Evolutionary conservation across 35 echinoderm and acorn worm genomes (phyloP).

Genomic region (Lytechinus pictus): DNA sequence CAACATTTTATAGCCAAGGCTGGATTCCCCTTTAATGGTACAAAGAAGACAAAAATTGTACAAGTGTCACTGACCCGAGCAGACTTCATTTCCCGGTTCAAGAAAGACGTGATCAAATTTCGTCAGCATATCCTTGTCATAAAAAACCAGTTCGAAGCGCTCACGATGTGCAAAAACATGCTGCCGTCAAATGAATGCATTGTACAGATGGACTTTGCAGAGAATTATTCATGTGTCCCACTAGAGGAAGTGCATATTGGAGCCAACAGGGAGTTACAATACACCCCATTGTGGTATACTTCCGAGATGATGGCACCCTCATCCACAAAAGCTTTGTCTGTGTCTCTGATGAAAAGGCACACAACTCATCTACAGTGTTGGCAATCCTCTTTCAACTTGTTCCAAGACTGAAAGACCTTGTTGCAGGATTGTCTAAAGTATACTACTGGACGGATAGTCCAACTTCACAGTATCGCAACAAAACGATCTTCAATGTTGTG

Average conservation of each 20-base stretch:
- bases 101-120: neutral
- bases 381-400: constrained; percentile 44
- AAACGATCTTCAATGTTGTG: constrained; percentile 49
- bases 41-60: constrained; percentile 45
- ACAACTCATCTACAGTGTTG: constrained; percentile 41
- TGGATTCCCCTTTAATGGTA: too few relatives aligned
- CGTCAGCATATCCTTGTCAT: neutral
- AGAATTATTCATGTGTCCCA: constrained; percentile 65
- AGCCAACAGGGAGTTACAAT: constrained; percentile 46
- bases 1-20: too few relatives aligned
- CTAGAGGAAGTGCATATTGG: constrained; percentile 78
- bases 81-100: constrained; percentile 23
- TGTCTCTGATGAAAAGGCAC: constrained; percentile 38
- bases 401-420: neutral
- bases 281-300: constrained; percentile 54
- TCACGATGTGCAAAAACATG: neutral
- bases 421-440: neutral
- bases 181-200: constrained; percentile 16
- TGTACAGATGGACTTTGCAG: constrained; percentile 77
- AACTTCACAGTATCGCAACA: constrained; percentile 64
- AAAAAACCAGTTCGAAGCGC: constrained; percentile 25
- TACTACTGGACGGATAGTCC: constrained; percentile 78
- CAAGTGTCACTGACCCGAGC: neutral
- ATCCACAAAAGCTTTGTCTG: constrained; percentile 31
- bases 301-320: constrained; percentile 24